Conservation (phyloP, 2,797 vertebrate genomes). For the Pogoniulus pusillus region DNA sequence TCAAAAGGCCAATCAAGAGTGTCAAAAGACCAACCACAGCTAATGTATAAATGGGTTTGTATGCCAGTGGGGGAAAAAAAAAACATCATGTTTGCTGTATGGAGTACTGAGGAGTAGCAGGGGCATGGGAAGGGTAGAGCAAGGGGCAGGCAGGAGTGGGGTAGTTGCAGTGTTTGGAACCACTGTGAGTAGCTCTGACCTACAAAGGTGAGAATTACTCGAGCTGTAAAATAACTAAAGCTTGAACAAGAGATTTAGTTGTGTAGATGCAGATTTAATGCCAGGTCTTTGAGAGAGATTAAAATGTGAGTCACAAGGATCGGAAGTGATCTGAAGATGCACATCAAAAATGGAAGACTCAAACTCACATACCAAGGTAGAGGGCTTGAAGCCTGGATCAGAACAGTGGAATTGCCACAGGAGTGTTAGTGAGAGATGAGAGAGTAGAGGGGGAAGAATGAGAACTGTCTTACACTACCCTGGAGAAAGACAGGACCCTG, state of each 20-base stretch:
- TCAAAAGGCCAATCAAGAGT: conserved; percentile 3
- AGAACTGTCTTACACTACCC: background rate
- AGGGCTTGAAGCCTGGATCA: background rate
- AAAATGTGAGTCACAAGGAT: background rate
- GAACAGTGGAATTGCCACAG: background rate
- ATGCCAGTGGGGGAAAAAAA: background rate
- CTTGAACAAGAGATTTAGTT: background rate
- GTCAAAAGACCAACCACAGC: conserved; percentile 2
- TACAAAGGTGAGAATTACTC: background rate
- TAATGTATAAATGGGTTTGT: background rate
- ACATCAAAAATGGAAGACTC: background rate
- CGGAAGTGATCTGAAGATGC: background rate
- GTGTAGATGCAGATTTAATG: background rate
- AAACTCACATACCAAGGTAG: background rate
- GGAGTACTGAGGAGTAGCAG: background rate
- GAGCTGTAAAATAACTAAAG: background rate
- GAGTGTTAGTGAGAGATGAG: background rate
- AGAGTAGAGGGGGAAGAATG: background rate
- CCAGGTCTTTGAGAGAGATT: background rate
- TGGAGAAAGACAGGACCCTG: background rate
- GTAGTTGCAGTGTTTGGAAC: background rate
- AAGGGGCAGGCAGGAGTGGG: background rate
- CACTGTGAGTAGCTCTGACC: background rate
- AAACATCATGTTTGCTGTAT: background rate
- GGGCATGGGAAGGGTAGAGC: background rate